Percentiles rank a stretch among this genome's conserved stretches.
phyloP scores from a whole-genome alignment of 2,888 invertebrate genomes.

The Leptura quadrifasciata region DNA sequence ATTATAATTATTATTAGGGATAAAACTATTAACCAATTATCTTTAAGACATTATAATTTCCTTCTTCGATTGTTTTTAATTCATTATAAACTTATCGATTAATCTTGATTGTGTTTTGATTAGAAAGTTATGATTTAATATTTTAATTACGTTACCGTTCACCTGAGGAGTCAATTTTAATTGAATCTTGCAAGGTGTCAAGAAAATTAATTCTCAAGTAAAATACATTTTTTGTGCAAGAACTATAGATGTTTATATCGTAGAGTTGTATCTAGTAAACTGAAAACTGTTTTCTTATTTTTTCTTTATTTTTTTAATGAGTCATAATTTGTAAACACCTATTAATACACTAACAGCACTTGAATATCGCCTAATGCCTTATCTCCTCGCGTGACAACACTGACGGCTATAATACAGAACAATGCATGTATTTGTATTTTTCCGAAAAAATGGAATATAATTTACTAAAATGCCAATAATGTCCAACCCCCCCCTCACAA shows the following conservation, averaged over 20 bases:
- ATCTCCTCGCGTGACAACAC: too few species aligned
- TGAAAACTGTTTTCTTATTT: too few species aligned
- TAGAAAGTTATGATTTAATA: slow-evolving; percentile 14
- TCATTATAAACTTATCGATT: slow-evolving; percentile 9
- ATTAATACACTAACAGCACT: too few species aligned
- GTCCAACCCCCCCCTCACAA: too few species aligned
- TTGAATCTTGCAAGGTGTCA: background rate
- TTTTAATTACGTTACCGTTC: slow-evolving; percentile 13
- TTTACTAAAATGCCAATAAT: too few species aligned
- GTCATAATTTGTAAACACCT: too few species aligned
- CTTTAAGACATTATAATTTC: background rate
- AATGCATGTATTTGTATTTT: too few species aligned
- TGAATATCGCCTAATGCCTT: too few species aligned
- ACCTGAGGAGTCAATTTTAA: background rate
- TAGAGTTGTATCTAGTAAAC: too few species aligned
- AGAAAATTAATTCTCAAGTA: background rate
- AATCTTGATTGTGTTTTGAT: slow-evolving; percentile 19
- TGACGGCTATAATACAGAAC: too few species aligned
- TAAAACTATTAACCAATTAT: background rate
- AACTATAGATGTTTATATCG: background rate
- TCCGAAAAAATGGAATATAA: too few species aligned
- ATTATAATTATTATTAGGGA: slow-evolving; percentile 6
- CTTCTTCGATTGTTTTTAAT: background rate
- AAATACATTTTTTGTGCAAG: background rate
- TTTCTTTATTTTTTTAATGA: too few species aligned